Evolutionary conservation across 53 echinoderm and acorn worm genomes (phyloP), one percentile per base, ranked within the genome.

Genomic region (Paelopatides confundens): DNA sequence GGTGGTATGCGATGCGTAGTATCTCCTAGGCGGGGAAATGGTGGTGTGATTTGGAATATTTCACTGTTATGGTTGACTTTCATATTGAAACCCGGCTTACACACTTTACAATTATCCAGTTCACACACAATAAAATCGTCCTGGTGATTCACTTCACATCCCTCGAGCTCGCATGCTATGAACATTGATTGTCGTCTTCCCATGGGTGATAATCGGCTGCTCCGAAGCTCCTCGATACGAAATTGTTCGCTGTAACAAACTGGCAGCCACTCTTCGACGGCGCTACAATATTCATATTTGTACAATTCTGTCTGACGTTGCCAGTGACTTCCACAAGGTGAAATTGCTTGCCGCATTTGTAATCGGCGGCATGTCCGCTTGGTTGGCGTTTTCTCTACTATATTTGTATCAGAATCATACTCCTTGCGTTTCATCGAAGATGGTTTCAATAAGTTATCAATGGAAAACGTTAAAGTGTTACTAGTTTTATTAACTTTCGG

Each of bases 211-310:
- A 82, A 26, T 9, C 62, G 10, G 18, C 43, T 37, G 37, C 31
- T 63, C 35, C 62, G 31, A 9, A 62, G 31, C 43, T 82, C 63
- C 35, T 63, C 62, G 82, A 52, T 39, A 9, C 82, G 62, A 54
- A 62, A 82, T 24, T 35, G 82, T 34, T 82, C 82, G 21, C 82
- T 82, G 63, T 82, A 82, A 33, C 62, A 82, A 5, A 62, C 63
- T 8, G 82, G 82, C 17, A 62, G 31, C 28, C 82, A 27, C 58
- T 82, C 82, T 15, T 58, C 58, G 4, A 58, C 24, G 5, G 37
- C 36, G 31, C 37, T 39, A 18, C 36, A 70, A 31, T 70, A 37
- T 36, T 70, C 70, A 30, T 17, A 70, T 39, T 70, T 70, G 5
- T 36, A 37, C 17, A 70, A 24, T 24, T 70, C 70, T 13, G 39